phyloP scores from a whole-genome alignment of 2,797 vertebrate species.

The Hylomyscus alleni region DNA sequence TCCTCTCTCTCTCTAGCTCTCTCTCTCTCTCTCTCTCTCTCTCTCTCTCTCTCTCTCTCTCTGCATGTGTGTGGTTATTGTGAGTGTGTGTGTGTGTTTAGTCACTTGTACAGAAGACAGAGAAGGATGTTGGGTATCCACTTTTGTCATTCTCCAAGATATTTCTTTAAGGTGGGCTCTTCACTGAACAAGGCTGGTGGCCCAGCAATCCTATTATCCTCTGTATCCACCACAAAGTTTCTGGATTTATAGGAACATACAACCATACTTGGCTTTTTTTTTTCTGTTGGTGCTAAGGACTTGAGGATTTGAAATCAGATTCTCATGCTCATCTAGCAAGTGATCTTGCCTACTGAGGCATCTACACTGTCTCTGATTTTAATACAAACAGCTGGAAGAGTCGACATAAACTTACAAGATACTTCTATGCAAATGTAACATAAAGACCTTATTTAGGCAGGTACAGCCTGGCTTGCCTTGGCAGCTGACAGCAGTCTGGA shows the following conservation, averaged over 20 bases:
- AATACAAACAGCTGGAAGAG: background rate
- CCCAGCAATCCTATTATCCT: background rate
- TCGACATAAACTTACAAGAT: constrained; percentile 14
- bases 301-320: background rate
- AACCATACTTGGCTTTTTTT: background rate
- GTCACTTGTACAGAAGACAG: background rate
- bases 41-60: background rate
- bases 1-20: background rate
- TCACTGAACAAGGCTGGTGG: background rate
- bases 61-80: no score
- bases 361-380: constrained; percentile 37
- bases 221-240: background rate
- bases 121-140: background rate
- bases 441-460: background rate
- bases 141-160: background rate
- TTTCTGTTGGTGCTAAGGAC: background rate
- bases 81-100: background rate
- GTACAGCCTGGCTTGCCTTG: background rate
- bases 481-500: background rate
- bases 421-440: constrained; percentile 13
- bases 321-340: background rate
- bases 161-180: background rate
- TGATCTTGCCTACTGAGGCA: background rate
- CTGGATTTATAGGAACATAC: background rate
- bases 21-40: background rate